Evolutionary conservation across 2,888 invertebrate species (phyloP).

Genomic region (Idaea biselata): DNA sequence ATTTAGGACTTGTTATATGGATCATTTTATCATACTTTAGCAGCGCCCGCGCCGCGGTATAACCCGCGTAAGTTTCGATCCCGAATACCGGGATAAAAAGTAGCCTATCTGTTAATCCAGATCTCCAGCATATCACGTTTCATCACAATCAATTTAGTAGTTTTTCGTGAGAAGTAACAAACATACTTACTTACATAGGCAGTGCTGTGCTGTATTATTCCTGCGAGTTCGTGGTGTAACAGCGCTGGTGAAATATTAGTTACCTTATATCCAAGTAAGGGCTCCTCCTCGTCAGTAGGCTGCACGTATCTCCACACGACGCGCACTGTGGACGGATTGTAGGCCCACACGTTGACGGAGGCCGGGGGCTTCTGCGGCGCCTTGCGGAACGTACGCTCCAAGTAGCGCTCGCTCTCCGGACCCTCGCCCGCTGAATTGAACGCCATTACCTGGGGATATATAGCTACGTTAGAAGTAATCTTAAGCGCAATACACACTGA

Average conservation of each 20-base stretch:
- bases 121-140: too few species aligned
- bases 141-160: too few species aligned
- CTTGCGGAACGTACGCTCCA: conserved; percentile 93
- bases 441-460: conserved; percentile 85
- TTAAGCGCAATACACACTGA: too few species aligned
- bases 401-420: conserved; percentile 94
- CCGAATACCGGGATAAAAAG: too few species aligned
- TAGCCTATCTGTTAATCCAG: too few species aligned
- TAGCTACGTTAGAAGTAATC: background rate
- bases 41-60: too few species aligned
- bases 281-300: conserved; percentile 94
- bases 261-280: conserved; percentile 95
- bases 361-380: conserved; percentile 97
- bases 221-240: background rate
- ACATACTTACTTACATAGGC: too few species aligned
- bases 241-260: too few species aligned
- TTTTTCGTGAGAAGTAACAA: too few species aligned
- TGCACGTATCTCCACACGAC: conserved; percentile 97
- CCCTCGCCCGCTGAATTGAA: conserved; percentile 98
- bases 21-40: too few species aligned
- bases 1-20: too few species aligned
- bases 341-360: conserved; percentile 90
- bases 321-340: conserved; percentile 92
- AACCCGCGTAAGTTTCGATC: too few species aligned
- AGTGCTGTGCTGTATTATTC: background rate